Evolutionary conservation across 2,113 vertebrate genomes (phyloP), one percentile per base, ranked within the genome.

Genomic region (Macrotus californicus): DNA sequence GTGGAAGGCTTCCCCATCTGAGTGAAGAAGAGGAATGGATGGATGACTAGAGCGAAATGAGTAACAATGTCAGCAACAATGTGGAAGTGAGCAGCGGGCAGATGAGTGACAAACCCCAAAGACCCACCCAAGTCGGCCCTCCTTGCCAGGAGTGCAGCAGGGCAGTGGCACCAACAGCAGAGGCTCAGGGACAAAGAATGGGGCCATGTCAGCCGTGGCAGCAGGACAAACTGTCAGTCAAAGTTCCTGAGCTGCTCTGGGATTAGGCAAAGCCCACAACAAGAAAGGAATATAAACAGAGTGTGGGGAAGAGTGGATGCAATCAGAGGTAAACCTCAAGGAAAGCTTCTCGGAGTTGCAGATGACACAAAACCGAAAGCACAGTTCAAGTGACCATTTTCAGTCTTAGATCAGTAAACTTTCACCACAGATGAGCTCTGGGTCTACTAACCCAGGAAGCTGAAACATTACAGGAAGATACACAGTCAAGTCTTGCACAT

Each of bases 401-500:
- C n/a, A 89, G 61, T 56, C 80, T 86, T 52, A 64, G 34, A 19
- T 67, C 73, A 76, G n/a, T 34, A 87, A 76, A 54, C 12, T 31
- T 73, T 48, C 43, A 36, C 48, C 64, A 19, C n/a, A 73, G n/a
- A 79, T 48, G 24, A 46, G 66, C 14, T 85, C 22, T 16, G 43
- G 31, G 48, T 8, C 70, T 43, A 43, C 8, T 46, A 29, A 92
- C 18, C 34, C n/a, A 80, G 66, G 16, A 48, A 90, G 43, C 39
- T 39, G 41, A 73, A 50, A 54, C 39, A 56, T 87, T 48, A 82
- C 15, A 86, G 70, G 24, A 82, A 69, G 14, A 2, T 46, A 70
- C 69, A 70, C 36, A 39, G 7, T 66, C 6, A 52, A 95, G 18
- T 69, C 36, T 95, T 97, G 75, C 67, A 96, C 88, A 41, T 14